Base-by-base conservation (phyloP, 2,797 vertebrate species). In the Hydrophis major region DNA sequence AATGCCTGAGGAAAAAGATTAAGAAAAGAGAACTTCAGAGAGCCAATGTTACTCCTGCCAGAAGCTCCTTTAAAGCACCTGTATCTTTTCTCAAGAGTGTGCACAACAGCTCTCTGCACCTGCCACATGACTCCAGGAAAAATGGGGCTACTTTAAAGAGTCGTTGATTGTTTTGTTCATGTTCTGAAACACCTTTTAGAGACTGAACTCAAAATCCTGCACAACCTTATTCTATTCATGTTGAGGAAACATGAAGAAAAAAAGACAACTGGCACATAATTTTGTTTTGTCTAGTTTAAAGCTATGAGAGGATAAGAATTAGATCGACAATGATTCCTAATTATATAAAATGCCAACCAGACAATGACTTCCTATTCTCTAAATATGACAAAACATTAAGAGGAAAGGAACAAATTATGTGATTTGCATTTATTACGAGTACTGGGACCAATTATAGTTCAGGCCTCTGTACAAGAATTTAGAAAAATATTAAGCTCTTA, bases 161-260 rank as follows among this genome's bases (percentile, higher is more conserved):
- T 37, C 20, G 18, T 74, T 37, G 12, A n/a, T 16, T 32, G 28
- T 32, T 83, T 47, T 47, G 37, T 83, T 83, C 74, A 83, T 12
- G 2, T 47, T 47, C 74, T 47, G 74, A 83, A 83, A 20, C 74
- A 25, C 20, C 74, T 25, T 83, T 83, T 47, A 20, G 20, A 47
- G 74, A 47, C 4, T 47, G 37, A 47, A 83, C 20, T 47, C 74
- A 83, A 83, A 83, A 83, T 25, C 20, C 20, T 25, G 4, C 74
- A 83, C 66, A 63, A 53, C 55, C 63, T 13, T 88, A 37, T n/a
- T 55, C 91, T 91, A 88, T 60, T 92, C 69, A 60, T 6, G 42
- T 14, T 6, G 25, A 63, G 57, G 4, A 0, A 47, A 22, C 42
- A 63, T 47, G 86, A 0, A 0, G 88, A 0, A 10, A 16, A 27